phyloP scores from a whole-genome alignment of 2,888 invertebrate species.

The Ramazzottius varieornatus region DNA sequence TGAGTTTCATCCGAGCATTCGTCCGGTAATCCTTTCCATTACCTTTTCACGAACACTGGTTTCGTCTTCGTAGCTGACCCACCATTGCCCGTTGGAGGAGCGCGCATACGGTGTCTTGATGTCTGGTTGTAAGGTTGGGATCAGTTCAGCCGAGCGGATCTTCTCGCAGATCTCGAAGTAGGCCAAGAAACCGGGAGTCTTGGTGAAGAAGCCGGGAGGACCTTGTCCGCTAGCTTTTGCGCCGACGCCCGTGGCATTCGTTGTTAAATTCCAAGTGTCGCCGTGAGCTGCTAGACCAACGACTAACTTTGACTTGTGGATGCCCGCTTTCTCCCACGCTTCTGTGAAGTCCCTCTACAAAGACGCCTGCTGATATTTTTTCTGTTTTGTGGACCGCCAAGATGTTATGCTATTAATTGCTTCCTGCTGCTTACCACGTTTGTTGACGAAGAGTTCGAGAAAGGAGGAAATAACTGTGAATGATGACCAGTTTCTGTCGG shows the following conservation, averaged over 20 bases:
- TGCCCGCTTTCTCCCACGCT: background rate
- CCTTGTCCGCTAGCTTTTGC: constrained; percentile 8
- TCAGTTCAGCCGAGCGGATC: background rate
- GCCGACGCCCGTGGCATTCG: background rate
- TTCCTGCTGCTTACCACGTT: background rate
- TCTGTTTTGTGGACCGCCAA: background rate
- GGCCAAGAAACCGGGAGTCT: constrained; percentile 15
- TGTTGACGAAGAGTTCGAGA: background rate
- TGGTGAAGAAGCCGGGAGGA: constrained; percentile 13
- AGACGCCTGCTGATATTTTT: background rate
- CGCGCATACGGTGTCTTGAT: constrained; percentile 1
- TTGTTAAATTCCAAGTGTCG: background rate
- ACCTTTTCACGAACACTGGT: background rate
- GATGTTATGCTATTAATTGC: no score
- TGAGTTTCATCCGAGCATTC: no score
- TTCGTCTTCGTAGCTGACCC: constrained; percentile 1
- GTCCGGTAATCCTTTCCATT: no score
- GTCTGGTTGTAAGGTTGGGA: background rate
- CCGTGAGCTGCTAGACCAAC: background rate
- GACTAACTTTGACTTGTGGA: background rate
- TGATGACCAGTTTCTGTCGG: constrained; percentile 1
- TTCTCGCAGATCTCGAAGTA: constrained; percentile 14
- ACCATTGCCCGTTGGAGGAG: background rate
- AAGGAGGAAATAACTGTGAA: background rate
- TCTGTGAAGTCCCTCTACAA: background rate